Conservation (phyloP, 2,113 vertebrate species). For the Corythoichthys haematopterus region DNA sequence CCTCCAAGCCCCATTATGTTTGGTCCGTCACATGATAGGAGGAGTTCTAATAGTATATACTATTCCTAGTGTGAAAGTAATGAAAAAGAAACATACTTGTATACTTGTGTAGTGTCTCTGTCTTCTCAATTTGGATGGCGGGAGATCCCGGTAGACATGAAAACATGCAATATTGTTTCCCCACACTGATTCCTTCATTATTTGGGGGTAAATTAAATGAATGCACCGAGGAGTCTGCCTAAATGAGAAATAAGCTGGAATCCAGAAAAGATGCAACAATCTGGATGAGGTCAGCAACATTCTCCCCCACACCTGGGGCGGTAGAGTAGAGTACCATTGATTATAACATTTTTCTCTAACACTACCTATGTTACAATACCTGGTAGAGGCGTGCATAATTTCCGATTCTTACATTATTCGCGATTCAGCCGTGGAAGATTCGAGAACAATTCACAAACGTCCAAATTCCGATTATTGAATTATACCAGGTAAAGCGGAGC, state of each 20-base stretch:
- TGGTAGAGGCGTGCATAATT: too few relatives aligned
- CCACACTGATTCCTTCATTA: slow-evolving; percentile 40
- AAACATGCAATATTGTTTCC: slow-evolving; percentile 14
- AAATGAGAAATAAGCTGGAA: slow-evolving; percentile 13
- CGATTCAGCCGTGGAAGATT: too few relatives aligned
- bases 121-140: slow-evolving; percentile 17
- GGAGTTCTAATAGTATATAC: slow-evolving; percentile 20
- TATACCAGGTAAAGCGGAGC: too few relatives aligned
- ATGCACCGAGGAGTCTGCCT: slow-evolving; percentile 33
- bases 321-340: too few relatives aligned
- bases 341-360: too few relatives aligned
- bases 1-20: slow-evolving; percentile 14
- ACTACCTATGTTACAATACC: too few relatives aligned
- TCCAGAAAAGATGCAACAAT: slow-evolving; percentile 22
- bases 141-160: slow-evolving; percentile 25
- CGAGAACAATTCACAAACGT: too few relatives aligned
- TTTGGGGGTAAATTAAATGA: slow-evolving; percentile 55
- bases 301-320: background rate
- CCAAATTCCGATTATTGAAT: too few relatives aligned
- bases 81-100: slow-evolving; percentile 7
- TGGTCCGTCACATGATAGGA: slow-evolving; percentile 17
- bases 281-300: background rate
- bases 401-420: too few relatives aligned
- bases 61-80: slow-evolving; percentile 32
- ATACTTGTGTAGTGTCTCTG: background rate